phyloP scores from a whole-genome alignment of 2,888 invertebrate genomes.

The Clepsis dumicolana region DNA sequence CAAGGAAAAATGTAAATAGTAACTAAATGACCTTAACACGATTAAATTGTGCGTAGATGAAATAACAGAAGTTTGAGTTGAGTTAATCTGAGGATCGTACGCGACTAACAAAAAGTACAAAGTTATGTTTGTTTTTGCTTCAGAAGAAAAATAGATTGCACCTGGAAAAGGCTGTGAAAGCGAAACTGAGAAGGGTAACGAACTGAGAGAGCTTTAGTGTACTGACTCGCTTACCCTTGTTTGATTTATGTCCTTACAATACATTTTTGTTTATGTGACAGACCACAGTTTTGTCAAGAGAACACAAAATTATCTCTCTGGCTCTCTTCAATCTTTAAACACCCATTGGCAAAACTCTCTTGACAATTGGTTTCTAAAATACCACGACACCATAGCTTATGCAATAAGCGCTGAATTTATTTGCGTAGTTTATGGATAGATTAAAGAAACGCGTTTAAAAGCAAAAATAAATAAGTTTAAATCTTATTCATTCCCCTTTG shows the following conservation, averaged over 20 bases:
- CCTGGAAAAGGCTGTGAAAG: slow-evolving; percentile 83
- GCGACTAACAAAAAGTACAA: slow-evolving; percentile 60
- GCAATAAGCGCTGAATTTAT: slow-evolving; percentile 47
- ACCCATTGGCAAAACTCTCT: slow-evolving; percentile 48
- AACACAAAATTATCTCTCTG: slow-evolving; percentile 48
- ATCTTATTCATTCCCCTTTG: not conserved
- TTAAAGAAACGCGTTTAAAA: not conserved
- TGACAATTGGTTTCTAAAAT: slow-evolving; percentile 51
- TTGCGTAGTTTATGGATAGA: slow-evolving; percentile 53
- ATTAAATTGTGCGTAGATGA: not conserved
- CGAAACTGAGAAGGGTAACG: slow-evolving; percentile 83
- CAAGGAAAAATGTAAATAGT: slow-evolving; percentile 24
- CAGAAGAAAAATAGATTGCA: slow-evolving; percentile 86
- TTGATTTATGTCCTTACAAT: slow-evolving; percentile 71
- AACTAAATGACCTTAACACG: slow-evolving; percentile 12
- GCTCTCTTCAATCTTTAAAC: slow-evolving; percentile 15
- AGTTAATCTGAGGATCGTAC: slow-evolving; percentile 8
- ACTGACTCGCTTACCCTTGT: slow-evolving; percentile 80
- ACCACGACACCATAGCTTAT: slow-evolving; percentile 50
- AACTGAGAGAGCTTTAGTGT: slow-evolving; percentile 75
- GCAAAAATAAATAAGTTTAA: not conserved
- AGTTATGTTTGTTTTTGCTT: slow-evolving; percentile 82
- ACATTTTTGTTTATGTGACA: slow-evolving; percentile 58
- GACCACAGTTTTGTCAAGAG: slow-evolving; percentile 59
- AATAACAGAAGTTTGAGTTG: slow-evolving; percentile 17